Percentiles rank a stretch among this genome's conserved stretches.
Conservation (phyloP, 2,797 vertebrate species). For the Thalassophryne amazonica region DNA sequence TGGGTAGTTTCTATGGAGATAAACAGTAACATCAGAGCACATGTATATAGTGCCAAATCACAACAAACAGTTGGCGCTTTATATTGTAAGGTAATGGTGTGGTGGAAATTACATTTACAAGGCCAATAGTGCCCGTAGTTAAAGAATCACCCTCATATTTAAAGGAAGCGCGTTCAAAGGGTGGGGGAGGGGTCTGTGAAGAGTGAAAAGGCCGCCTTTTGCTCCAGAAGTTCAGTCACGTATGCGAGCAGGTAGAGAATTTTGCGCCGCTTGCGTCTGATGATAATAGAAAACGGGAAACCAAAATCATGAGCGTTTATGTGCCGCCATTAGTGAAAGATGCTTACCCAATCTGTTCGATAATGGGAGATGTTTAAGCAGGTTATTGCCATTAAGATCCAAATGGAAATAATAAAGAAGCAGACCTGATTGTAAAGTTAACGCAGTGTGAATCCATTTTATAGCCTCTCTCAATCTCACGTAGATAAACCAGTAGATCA, state of each 20-base stretch:
- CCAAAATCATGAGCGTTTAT: conserved; percentile 12
- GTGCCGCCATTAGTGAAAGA: conserved; percentile 30
- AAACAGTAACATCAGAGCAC: too few relatives aligned
- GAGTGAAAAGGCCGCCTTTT: too few relatives aligned
- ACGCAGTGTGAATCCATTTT: conserved; percentile 64
- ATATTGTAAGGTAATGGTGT: too few relatives aligned
- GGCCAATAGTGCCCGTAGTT: too few relatives aligned
- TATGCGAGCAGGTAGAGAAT: neutral
- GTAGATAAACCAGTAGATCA: conserved; percentile 71
- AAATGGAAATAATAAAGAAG: conserved; percentile 68
- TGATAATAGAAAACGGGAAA: conserved; percentile 34
- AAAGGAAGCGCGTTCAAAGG: conserved; percentile 6
- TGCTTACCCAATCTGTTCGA: conserved; percentile 48
- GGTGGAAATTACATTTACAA: too few relatives aligned
- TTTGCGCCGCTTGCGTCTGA: conserved; percentile 9
- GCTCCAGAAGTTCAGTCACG: conserved; percentile 41
- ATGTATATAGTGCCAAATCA: too few relatives aligned
- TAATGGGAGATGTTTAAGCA: conserved; percentile 58
- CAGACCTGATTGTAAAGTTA: conserved; percentile 67
- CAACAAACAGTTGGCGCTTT: too few relatives aligned
- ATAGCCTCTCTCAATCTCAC: conserved; percentile 60
- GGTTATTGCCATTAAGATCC: conserved; percentile 68
- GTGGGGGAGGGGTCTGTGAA: neutral
- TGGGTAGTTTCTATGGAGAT: too few relatives aligned
- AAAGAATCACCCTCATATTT: too few relatives aligned